Conservation (phyloP, 2,113 vertebrate species). For the Argyrosomus japonicus region DNA sequence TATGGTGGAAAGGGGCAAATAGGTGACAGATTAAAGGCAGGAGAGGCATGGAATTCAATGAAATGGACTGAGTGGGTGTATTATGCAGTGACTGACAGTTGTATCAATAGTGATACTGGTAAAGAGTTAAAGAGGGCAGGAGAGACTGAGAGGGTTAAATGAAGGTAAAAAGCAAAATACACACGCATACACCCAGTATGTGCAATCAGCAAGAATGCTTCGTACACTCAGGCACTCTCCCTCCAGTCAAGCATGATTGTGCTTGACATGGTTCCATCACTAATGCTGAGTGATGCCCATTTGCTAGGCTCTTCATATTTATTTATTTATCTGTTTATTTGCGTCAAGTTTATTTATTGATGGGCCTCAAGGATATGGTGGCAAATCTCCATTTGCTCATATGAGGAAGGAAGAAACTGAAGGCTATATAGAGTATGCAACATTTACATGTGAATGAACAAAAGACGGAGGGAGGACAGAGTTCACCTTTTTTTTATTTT, state of each 20-base stretch:
- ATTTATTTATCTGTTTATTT: conserved; percentile 89
- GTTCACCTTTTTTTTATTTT: conserved; percentile 77
- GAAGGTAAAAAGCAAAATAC: conserved; percentile 44
- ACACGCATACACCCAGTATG: conserved; percentile 42
- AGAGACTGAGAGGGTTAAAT: conserved; percentile 48
- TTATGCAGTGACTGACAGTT: conserved; percentile 18
- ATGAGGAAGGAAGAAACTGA: conserved; percentile 23
- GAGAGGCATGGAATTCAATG: not conserved
- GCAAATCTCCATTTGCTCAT: conserved; percentile 77
- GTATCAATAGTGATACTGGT: conserved; percentile 10
- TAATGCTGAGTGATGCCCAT: conserved; percentile 84
- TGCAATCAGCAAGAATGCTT: conserved; percentile 63
- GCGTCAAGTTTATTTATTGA: conserved; percentile 84
- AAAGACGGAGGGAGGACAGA: conserved; percentile 40
- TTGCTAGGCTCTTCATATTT: conserved; percentile 77
- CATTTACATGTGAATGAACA: conserved; percentile 69
- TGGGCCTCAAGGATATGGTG: conserved; percentile 72
- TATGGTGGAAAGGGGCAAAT: not conserved
- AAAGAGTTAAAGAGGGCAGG: conserved; percentile 41
- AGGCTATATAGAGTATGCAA: conserved; percentile 39
- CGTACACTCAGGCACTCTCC: conserved; percentile 66
- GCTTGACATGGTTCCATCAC: conserved; percentile 81
- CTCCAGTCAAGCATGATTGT: conserved; percentile 74
- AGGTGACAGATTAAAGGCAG: not conserved
- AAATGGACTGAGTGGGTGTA: conserved; percentile 17